Evolutionary conservation across 2,888 invertebrate species (phyloP).

Genomic region (Escarpia spicata): DNA sequence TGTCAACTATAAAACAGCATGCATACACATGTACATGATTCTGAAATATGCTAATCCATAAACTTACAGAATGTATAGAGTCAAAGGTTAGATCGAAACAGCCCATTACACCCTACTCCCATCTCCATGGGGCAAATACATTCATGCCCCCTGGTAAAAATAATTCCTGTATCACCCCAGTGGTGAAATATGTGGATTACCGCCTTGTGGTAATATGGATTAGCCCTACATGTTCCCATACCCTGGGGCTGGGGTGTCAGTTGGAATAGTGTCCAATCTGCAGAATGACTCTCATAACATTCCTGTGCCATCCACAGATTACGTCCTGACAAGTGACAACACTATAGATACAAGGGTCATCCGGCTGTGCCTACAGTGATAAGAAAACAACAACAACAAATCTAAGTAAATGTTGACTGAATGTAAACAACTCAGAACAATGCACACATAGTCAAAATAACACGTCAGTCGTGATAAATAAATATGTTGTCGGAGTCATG

Average conservation of each 20-base stretch:
- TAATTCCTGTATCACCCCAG: neutral
- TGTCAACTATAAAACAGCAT: neutral
- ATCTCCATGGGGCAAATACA: neutral
- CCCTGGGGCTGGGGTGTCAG: constrained; percentile 4
- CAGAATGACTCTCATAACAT: neutral
- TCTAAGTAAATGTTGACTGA: neutral
- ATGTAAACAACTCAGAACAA: neutral
- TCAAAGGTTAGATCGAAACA: neutral
- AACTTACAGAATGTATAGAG: neutral
- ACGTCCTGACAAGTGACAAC: neutral
- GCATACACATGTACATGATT: neutral
- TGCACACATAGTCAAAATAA: neutral
- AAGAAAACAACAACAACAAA: constrained; percentile 4
- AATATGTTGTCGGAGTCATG: neutral
- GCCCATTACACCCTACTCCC: neutral
- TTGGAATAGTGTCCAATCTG: neutral
- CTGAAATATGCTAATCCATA: too few species aligned
- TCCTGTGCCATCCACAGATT: neutral
- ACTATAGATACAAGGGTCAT: neutral
- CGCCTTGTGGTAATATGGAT: neutral
- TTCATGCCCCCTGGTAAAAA: neutral
- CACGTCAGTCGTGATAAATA: neutral
- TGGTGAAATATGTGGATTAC: neutral
- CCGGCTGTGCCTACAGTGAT: neutral
- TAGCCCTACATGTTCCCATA: neutral